These are phyloP conservation scores for Antechinus flavipes DNA, from an alignment of 2,113 vertebrate genomes.

Conservation along the genomic window DNA sequence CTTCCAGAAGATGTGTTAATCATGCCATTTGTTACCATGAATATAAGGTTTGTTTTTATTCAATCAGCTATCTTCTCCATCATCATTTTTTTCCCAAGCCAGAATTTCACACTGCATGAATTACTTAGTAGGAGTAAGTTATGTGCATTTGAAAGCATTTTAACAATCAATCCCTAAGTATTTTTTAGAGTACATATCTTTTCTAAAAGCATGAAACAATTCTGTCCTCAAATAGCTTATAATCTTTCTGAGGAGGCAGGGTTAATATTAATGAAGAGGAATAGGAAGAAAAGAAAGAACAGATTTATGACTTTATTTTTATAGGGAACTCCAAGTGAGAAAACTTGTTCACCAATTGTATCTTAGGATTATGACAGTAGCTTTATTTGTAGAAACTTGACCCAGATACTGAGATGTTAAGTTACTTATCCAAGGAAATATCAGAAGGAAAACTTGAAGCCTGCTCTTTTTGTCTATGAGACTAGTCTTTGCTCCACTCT, in stretches of 20 bases:
- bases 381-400: background rate
- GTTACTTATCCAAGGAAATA: background rate
- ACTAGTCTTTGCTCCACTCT: background rate
- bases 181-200: slow-evolving; percentile 43
- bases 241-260: slow-evolving; percentile 30
- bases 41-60: slow-evolving; percentile 78
- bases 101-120: slow-evolving; percentile 48
- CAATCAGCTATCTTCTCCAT: slow-evolving; percentile 71
- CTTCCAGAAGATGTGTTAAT: slow-evolving; percentile 80
- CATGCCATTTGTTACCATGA: slow-evolving; percentile 80
- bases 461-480: background rate
- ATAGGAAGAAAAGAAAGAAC: background rate
- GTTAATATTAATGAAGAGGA: background rate
- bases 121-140: slow-evolving; percentile 54
- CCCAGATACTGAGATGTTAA: background rate
- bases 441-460: background rate
- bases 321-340: background rate
- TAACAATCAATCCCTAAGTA: slow-evolving; percentile 59
- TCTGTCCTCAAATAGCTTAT: slow-evolving; percentile 43
- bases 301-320: background rate
- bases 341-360: background rate
- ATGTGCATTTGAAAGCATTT: slow-evolving; percentile 45
- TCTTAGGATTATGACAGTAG: background rate
- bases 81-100: slow-evolving; percentile 35
- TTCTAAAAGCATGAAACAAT: slow-evolving; percentile 41